A percentile compares a stretch with the other conserved stretches of the same genome.
Evolutionary conservation across 2,113 vertebrate genomes (phyloP).

Genomic region (Notiomystis cincta): DNA sequence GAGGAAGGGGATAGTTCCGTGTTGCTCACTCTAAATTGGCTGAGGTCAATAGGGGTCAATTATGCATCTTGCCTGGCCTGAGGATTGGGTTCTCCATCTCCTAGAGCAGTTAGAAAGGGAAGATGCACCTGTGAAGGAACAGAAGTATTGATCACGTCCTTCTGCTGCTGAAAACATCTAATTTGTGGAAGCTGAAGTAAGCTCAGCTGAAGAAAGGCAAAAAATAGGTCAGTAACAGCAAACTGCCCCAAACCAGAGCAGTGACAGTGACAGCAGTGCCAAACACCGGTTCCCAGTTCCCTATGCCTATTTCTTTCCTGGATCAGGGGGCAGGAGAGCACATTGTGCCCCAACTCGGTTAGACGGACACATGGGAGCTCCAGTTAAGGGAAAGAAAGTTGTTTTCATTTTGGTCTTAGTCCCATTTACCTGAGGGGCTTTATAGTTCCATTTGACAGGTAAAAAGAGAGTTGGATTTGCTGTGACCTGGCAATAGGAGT

Average conservation of each 20-base stretch:
- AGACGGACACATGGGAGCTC: neutral
- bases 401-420: neutral
- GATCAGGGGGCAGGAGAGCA: neutral
- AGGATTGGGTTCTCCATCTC: neutral
- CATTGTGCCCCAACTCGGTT: accelerated
- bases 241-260: neutral
- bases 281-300: accelerated
- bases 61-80: neutral
- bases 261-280: neutral
- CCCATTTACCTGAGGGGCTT: neutral
- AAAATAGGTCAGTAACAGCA: neutral
- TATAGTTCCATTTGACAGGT: neutral
- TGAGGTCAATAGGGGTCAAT: neutral
- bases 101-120: neutral
- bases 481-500: neutral
- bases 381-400: neutral
- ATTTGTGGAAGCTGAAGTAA: neutral
- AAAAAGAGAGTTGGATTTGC: neutral
- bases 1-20: neutral
- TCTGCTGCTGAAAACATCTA: neutral
- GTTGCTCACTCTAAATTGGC: neutral
- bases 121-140: neutral
- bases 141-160: neutral
- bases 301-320: neutral
- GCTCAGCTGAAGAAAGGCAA: neutral